These are phyloP conservation scores for Argyrosomus regius DNA, from an alignment of 2,797 vertebrate genomes.

Conservation along the genomic window DNA sequence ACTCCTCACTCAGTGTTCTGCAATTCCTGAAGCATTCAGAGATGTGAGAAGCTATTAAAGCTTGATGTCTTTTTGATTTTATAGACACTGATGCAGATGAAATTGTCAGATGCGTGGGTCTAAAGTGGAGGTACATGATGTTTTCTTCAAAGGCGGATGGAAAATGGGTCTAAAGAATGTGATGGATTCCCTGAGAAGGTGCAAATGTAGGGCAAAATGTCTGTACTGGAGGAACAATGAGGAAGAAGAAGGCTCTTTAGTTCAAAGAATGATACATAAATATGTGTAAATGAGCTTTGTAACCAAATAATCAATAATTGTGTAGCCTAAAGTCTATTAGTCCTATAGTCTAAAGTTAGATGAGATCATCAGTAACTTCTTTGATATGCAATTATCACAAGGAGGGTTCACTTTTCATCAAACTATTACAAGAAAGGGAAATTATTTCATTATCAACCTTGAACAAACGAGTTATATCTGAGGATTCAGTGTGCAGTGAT, in stretches of 20 bases:
- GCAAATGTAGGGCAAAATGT: not conserved
- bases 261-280: conserved; percentile 9
- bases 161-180: conserved; percentile 26
- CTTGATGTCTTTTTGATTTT: conserved; percentile 32
- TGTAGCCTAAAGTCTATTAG: not conserved
- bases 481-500: not conserved
- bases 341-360: not conserved
- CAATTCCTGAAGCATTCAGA: conserved; percentile 22
- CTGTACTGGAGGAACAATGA: not conserved
- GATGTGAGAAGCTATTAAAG: conserved; percentile 44
- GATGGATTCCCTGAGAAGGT: not conserved
- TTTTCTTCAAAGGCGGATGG: conserved; percentile 18
- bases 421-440: no score
- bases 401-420: no score
- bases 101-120: conserved; percentile 2
- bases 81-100: conserved; percentile 34
- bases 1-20: conserved; percentile 34
- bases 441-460: not conserved
- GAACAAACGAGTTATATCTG: not conserved
- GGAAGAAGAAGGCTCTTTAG: conserved; percentile 5
- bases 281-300: conserved; percentile 1
- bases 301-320: conserved; percentile 9
- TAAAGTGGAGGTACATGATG: conserved; percentile 24
- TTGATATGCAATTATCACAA: no score
- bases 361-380: not conserved